Evolutionary conservation across 2,797 vertebrate species (phyloP).

Genomic region (Trachurus trachurus): DNA sequence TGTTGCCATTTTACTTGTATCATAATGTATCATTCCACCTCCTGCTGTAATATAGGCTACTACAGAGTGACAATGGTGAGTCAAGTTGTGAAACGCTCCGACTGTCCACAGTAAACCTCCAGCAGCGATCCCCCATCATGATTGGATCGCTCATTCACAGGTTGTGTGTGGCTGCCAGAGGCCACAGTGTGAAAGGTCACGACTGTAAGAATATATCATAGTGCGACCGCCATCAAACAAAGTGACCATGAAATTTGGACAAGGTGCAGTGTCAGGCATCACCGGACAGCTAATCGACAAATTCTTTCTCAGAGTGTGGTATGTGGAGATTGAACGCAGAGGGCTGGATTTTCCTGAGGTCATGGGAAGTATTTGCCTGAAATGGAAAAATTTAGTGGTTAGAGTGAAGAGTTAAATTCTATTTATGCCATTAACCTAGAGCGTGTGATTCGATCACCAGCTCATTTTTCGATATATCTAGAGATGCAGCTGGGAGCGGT

Average conservation of each 20-base stretch:
- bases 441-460: not conserved
- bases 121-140: constrained; percentile 62
- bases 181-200: constrained; percentile 64
- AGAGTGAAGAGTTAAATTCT: not conserved
- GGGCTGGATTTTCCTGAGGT: constrained; percentile 26
- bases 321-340: constrained; percentile 44
- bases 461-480: not conserved
- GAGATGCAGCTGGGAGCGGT: not conserved
- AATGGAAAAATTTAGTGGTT: not conserved
- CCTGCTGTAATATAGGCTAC: constrained; percentile 11
- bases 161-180: constrained; percentile 52
- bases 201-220: constrained; percentile 65
- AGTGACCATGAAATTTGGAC: constrained; percentile 74
- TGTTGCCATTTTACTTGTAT: constrained; percentile 18
- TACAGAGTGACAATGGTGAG: constrained; percentile 28
- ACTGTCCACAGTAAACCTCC: constrained; percentile 40
- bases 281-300: constrained; percentile 46
- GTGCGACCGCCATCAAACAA: constrained; percentile 62
- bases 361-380: constrained; percentile 18
- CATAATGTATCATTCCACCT: constrained; percentile 19
- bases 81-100: constrained; percentile 25
- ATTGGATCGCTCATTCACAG: constrained; percentile 63
- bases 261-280: constrained; percentile 68
- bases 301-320: constrained; percentile 27
- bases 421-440: not conserved